phyloP scores from a whole-genome alignment of 64 coral and sea anemone species.

The Platygyra sinensis region DNA sequence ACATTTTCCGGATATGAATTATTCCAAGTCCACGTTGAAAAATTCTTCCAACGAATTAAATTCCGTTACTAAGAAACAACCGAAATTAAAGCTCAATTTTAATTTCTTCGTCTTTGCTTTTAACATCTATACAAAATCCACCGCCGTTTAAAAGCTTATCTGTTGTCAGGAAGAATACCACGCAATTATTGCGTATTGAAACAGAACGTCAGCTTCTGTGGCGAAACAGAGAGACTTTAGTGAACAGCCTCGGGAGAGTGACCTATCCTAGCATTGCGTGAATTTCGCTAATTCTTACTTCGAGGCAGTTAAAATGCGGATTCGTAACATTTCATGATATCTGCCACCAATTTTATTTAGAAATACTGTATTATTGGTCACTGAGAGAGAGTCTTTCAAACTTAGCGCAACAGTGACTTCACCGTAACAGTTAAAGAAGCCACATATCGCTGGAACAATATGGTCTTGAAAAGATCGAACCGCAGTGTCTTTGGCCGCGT shows the following conservation, averaged over 20 bases:
- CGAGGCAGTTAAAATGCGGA: too few relatives aligned
- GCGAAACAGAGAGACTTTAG: too few relatives aligned
- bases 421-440: background rate
- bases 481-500: background rate
- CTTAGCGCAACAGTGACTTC: background rate
- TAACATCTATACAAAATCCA: background rate
- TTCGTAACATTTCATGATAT: background rate
- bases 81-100: background rate
- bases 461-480: background rate
- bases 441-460: background rate
- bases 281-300: too few relatives aligned
- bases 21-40: background rate
- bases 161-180: too few relatives aligned
- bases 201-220: too few relatives aligned
- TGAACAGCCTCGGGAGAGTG: too few relatives aligned
- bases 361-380: background rate
- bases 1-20: background rate
- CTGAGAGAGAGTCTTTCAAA: background rate
- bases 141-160: background rate
- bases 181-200: too few relatives aligned
- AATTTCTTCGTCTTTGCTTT: background rate
- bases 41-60: background rate
- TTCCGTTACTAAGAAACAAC: constrained; percentile 28
- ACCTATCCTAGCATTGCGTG: too few relatives aligned
- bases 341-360: background rate